Conservation (phyloP, 2,888 invertebrate species). For the Torymus aiolomorphi region DNA sequence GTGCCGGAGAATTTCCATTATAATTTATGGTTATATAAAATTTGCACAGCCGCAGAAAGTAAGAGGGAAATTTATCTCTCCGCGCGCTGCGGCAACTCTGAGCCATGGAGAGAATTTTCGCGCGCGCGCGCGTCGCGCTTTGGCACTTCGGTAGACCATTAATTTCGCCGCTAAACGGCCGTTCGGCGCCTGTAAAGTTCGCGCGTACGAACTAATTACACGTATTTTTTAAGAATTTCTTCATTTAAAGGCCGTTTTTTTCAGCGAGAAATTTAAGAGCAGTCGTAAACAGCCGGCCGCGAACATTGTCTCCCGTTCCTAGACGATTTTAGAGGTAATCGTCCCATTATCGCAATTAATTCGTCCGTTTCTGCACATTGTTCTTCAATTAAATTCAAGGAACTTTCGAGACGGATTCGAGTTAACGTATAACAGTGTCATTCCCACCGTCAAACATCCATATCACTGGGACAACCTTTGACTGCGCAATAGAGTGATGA, state of each 20-base stretch:
- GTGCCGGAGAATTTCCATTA: not conserved
- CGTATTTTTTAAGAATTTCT: constrained; percentile 13
- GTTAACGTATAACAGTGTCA: constrained; percentile 2
- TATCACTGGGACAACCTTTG: constrained; percentile 26
- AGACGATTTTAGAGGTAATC: not conserved
- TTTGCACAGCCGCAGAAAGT: constrained; percentile 25
- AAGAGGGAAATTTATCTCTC: constrained; percentile 36
- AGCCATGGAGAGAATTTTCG: not conserved
- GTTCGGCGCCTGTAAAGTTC: constrained; percentile 1
- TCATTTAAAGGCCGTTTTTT: not conserved
- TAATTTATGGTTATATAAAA: constrained; percentile 42
- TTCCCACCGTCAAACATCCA: constrained; percentile 9
- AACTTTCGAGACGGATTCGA: constrained; percentile 9
- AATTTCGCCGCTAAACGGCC: constrained; percentile 34
- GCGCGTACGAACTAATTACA: constrained; percentile 16
- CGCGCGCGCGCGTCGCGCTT: not conserved
- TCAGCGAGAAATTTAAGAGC: no score
- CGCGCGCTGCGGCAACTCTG: not conserved
- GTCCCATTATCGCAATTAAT: not conserved
- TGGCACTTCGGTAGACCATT: constrained; percentile 30
- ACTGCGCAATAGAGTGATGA: constrained; percentile 34
- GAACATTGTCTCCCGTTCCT: no score
- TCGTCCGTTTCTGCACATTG: not conserved
- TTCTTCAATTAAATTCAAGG: constrained; percentile 6
- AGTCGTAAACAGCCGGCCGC: no score